Base-by-base conservation (phyloP, 2,797 vertebrate genomes). In the Enteromius viviparus region DNA sequence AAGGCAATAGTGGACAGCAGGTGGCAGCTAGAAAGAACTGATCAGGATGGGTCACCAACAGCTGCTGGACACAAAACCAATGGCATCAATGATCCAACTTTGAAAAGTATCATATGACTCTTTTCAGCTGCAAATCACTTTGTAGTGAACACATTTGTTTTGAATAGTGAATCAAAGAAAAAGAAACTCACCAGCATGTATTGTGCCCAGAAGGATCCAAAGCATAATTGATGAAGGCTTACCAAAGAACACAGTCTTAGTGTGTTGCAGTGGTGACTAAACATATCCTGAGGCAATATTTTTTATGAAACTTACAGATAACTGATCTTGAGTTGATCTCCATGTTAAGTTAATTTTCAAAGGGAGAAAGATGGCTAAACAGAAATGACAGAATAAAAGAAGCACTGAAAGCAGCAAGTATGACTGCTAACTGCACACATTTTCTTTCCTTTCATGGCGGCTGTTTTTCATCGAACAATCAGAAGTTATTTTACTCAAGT, bases 1-100 rank as follows among this genome's bases (percentile, higher is more conserved):
- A 19, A 90, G 94, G 93, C 91, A 89, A 32, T 4, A 1, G 80
- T 80, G 85, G 66, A 72, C 81, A 91, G 90, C 92, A 92, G 91
- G 90, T 91, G 90, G 90, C 75, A 69, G 87, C 91, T 86, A 89
- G 82, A 88, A 77, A 78, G 76, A 65, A 21, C 37, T n/a, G 42
- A 42, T 80, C 78, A 37, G 53, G 53, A 55, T 53, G 49, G 62
- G 49, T 53, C 26, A 42, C 15, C 49, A 23, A 70, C 76, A 65
- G 60, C 76, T 78, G 76, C 23, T 64, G 76, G 76, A 69, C 74
- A 77, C 7, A 68, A 58, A 49, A 64, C 32, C 15, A 55, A 2
- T 74, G 68, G 23, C 37, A 64, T 80, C 65, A 70, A 80, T 2
- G 66, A 17, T 81, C 40, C 53, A 80, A 55, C 51, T 32, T 34